Base-by-base conservation (phyloP, 2,888 invertebrate genomes). In the Andrena minutula region DNA sequence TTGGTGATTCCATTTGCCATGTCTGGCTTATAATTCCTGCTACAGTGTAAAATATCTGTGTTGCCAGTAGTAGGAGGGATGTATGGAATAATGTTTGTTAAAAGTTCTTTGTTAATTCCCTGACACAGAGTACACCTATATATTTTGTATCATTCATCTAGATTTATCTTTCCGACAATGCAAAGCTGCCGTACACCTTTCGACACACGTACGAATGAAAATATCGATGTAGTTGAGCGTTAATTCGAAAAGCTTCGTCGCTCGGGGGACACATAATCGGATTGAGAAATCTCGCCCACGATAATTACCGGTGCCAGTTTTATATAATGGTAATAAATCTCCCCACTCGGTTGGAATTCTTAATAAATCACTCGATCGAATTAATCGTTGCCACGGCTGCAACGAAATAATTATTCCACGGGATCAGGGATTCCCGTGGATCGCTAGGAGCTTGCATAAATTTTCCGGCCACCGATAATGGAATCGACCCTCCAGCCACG, bases 291-390 rank as follows among this genome's bases (percentile, higher is more conserved):
- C 47, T 72, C 56, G 20, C 12, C 20, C 32, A 20, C 10, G 41
- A 49, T 70, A 71, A 71, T 75, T 75, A 41, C 61, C 47, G 10
- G 7, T 32, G 30, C 26, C 28, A 47, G 26, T 56, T 41, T 41
- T 41, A 2, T 47, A 20, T 56, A 49, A 47, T 58, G 76, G 56
- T 35, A 72, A 76, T 76, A 65, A 76, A 76, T 72, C 72, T 72
- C 16, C 49, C 20, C 28, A 58, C 5, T 32, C 32, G 73, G 7
- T 28, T 64, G 32, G n/a, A 20, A 56, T 64, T 76, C 56, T 32
- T 63, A 76, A 76, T 76, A 63, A 71, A 76, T 71, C 72, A 65
- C 64, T 58, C 26, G 32, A 64, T 71, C 76, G 64, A 64, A 64
- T 58, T 76, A 64, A 32, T 56, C 56, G 30, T 30, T 41, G 41